Percentiles rank a stretch among this genome's conserved stretches.
Evolutionary conservation across 2,113 vertebrate species (phyloP).

Genomic region (Haemorhous mexicanus): DNA sequence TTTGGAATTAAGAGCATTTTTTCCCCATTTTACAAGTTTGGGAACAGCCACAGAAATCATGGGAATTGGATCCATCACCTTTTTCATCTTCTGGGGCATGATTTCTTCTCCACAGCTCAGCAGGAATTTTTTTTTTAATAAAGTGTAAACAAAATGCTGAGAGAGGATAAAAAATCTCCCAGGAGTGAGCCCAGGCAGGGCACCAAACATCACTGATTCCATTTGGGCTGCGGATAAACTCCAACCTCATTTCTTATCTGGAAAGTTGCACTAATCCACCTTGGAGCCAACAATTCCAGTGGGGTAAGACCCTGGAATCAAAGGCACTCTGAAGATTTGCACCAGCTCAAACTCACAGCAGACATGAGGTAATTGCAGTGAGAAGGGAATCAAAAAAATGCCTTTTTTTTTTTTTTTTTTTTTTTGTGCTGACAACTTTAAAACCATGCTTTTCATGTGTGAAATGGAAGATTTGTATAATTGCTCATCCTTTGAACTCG

Average conservation of each 20-base stretch:
- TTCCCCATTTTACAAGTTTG: background rate
- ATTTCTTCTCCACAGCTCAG: background rate
- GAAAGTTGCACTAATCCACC: slow-evolving; percentile 4
- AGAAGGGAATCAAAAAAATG: slow-evolving; percentile 33
- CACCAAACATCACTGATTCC: background rate
- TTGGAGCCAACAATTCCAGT: background rate
- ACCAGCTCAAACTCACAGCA: background rate
- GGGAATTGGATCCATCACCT: background rate
- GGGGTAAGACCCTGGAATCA: background rate
- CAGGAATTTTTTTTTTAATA: background rate
- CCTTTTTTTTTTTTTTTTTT: background rate
- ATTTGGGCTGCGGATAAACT: background rate
- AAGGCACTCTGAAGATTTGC: background rate
- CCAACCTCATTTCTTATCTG: slow-evolving; percentile 23
- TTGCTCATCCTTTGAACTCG: slow-evolving; percentile 61
- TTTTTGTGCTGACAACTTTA: slow-evolving; percentile 28
- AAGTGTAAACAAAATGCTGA: background rate
- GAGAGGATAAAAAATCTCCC: background rate
- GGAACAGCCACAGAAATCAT: background rate
- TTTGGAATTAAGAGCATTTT: background rate
- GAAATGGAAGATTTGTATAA: slow-evolving; percentile 65
- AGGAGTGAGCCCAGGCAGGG: background rate
- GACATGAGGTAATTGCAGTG: slow-evolving; percentile 22
- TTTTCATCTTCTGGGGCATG: background rate
- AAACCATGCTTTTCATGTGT: slow-evolving; percentile 36